Evolutionary conservation across 2,797 vertebrate species (phyloP).

Genomic region (Mus spretus): DNA sequence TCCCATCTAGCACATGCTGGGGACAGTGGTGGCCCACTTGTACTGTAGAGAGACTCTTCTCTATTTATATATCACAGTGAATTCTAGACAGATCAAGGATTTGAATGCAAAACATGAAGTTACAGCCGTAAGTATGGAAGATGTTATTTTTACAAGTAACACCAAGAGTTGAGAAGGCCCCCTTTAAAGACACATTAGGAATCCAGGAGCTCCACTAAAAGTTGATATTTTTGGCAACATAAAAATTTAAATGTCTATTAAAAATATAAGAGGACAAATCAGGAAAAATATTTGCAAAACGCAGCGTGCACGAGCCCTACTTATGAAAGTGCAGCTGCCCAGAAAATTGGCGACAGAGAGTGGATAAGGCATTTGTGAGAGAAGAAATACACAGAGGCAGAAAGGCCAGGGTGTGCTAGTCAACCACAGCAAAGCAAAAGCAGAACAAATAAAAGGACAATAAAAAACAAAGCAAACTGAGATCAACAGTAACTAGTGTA

Average conservation of each 20-base stretch:
- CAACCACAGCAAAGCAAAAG: not conserved
- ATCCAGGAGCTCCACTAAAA: constrained; percentile 48
- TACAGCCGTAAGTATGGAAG: not conserved
- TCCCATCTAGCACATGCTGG: fast-evolving
- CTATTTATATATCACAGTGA: not conserved
- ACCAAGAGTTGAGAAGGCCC: constrained; percentile 23
- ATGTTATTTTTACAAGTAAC: constrained; percentile 49
- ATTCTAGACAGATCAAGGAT: constrained; percentile 15
- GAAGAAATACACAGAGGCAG: not conserved
- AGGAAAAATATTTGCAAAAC: constrained; percentile 25
- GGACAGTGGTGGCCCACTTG: not conserved
- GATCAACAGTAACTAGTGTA: not conserved
- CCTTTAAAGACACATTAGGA: not conserved
- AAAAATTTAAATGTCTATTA: not conserved
- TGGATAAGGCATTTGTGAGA: not conserved
- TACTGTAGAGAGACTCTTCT: not conserved
- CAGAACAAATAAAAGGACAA: not conserved
- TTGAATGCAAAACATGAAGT: constrained; percentile 38
- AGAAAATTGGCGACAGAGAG: not conserved
- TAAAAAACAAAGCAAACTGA: not conserved
- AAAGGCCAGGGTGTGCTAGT: not conserved
- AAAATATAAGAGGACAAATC: constrained; percentile 39
- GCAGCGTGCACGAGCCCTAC: not conserved
- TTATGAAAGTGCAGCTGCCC: not conserved
- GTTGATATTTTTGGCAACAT: constrained; percentile 41